A percentile compares a stretch with the other conserved stretches of the same genome.
These are phyloP conservation scores for Scartelaos histophorus DNA, from an alignment of 2,113 vertebrate species.

Conservation along the genomic window DNA sequence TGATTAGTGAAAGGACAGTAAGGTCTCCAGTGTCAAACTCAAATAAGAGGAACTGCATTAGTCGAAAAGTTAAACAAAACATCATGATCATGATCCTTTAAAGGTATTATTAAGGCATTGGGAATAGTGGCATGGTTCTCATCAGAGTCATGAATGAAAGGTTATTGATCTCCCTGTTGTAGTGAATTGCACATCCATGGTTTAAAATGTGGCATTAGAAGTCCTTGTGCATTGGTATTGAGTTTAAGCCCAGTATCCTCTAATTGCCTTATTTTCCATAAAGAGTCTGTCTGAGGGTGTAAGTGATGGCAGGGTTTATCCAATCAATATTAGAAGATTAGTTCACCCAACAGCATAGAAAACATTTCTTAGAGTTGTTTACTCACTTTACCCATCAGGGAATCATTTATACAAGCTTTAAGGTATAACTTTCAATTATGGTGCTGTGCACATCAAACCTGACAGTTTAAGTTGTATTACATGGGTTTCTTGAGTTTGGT, in stretches of 20 bases:
- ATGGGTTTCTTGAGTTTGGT: too few relatives aligned
- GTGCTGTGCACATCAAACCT: neutral
- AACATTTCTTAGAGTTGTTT: slow-evolving; percentile 46
- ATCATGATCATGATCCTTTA: neutral
- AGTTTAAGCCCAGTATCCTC: slow-evolving; percentile 10
- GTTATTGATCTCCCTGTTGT: slow-evolving; percentile 7
- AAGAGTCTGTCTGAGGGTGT: slow-evolving; percentile 24
- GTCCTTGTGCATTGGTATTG: slow-evolving; percentile 4
- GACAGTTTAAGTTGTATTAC: neutral
- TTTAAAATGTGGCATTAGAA: slow-evolving; percentile 21
- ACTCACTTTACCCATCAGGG: slow-evolving; percentile 34
- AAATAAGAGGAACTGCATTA: slow-evolving; percentile 6
- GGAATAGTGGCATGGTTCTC: slow-evolving; percentile 3
- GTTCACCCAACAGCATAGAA: slow-evolving; percentile 28
- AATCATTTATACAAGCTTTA: slow-evolving; percentile 22
- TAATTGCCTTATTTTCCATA: slow-evolving; percentile 29
- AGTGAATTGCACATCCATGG: slow-evolving; percentile 11
- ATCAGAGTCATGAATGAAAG: neutral
- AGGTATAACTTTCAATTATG: slow-evolving; percentile 17
- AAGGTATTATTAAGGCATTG: neutral
- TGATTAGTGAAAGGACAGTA: neutral
- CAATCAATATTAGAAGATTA: slow-evolving; percentile 52
- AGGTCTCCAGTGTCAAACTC: neutral
- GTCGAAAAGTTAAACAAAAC: neutral
- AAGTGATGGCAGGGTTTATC: slow-evolving; percentile 26